Conservation (phyloP, 2,113 vertebrate species). For the Steatornis caripensis region DNA sequence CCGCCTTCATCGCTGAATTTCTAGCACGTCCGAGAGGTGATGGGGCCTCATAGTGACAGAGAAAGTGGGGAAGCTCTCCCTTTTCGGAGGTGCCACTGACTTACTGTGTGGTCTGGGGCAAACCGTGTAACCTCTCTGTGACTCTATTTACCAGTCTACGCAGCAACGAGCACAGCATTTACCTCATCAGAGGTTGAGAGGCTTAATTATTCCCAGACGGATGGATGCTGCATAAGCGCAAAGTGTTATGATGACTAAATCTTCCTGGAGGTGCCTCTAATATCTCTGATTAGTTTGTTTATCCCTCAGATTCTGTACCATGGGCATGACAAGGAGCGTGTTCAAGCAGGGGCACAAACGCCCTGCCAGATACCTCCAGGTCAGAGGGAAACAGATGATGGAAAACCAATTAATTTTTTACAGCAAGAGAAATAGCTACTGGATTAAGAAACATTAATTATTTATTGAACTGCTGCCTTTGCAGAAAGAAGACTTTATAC, state of each 20-base stretch:
- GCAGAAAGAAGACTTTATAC: neutral
- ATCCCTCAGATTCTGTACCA: constrained; percentile 52
- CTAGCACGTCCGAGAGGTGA: too few species aligned
- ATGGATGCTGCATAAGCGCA: constrained; percentile 27
- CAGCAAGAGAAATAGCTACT: constrained; percentile 69
- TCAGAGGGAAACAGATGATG: constrained; percentile 68
- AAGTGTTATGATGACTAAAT: constrained; percentile 32
- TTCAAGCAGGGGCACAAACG: constrained; percentile 49
- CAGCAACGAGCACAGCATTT: neutral
- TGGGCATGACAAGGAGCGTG: constrained; percentile 52
- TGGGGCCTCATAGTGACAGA: accelerated
- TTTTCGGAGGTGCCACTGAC: neutral
- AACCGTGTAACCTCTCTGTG: constrained; percentile 19
- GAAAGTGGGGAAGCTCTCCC: neutral
- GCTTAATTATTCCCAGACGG: constrained; percentile 38
- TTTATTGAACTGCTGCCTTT: constrained; percentile 74
- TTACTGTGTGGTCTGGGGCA: constrained; percentile 21
- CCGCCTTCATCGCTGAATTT: too few species aligned
- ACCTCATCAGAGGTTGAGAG: neutral
- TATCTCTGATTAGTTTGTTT: constrained; percentile 47
- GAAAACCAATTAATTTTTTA: constrained; percentile 80
- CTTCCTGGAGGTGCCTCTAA: constrained; percentile 50
- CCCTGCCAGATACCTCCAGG: constrained; percentile 63
- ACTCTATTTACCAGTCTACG: neutral
- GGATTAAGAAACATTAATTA: constrained; percentile 77